These are phyloP conservation scores for Gymnopithys bicolor DNA, from an alignment of 2,797 vertebrate species.

Conservation along the genomic window DNA sequence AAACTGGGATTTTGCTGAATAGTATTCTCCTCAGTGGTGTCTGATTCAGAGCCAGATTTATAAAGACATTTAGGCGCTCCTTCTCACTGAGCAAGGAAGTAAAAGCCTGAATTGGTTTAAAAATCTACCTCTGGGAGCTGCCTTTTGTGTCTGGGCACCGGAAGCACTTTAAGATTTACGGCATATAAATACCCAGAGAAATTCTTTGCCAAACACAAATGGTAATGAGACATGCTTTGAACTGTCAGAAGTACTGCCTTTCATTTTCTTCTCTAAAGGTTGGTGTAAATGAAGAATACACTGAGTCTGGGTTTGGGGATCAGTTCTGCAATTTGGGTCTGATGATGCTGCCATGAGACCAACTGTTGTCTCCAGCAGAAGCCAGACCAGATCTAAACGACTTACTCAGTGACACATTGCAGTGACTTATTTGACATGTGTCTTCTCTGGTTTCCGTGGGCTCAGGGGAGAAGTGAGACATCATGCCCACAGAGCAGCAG, in stretches of 20 bases:
- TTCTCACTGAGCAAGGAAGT: conserved; percentile 47
- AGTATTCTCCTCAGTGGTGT: not conserved
- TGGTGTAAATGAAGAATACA: not conserved
- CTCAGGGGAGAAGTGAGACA: not conserved
- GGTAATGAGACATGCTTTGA: conserved; percentile 10
- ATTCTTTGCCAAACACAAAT: conserved; percentile 29
- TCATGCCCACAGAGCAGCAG: not conserved
- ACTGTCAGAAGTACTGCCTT: not conserved
- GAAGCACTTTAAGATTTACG: not conserved
- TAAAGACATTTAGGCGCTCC: conserved; percentile 39
- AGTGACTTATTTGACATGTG: not conserved
- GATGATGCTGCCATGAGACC: not conserved
- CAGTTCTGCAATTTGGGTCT: not conserved
- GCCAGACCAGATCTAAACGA: not conserved
- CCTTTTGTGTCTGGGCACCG: not conserved
- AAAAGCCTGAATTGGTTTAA: conserved; percentile 33
- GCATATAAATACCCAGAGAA: conserved; percentile 12
- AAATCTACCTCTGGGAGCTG: conserved; percentile 22
- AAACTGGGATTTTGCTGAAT: conserved; percentile 22
- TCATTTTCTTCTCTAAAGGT: conserved; percentile 1
- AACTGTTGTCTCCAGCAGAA: not conserved
- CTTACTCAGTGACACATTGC: not conserved
- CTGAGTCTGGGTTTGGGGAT: not conserved
- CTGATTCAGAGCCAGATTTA: conserved; percentile 38
- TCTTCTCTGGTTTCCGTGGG: not conserved